Conservation (phyloP, 2,797 vertebrate genomes). For the Takifugu ocellatus region DNA sequence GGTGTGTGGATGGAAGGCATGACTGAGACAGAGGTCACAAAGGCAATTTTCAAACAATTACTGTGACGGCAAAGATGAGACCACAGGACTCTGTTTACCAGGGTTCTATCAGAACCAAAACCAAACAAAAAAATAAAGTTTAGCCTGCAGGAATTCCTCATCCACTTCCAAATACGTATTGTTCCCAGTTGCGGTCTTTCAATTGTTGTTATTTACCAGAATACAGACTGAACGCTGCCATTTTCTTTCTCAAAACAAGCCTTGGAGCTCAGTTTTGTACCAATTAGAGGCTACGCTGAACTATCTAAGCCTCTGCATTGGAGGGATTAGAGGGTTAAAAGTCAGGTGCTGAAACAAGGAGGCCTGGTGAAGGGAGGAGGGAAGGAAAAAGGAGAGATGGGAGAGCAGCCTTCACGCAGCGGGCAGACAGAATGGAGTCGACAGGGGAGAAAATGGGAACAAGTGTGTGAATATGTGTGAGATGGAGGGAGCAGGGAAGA, state of each 20-base stretch:
- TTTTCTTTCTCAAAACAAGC: constrained; percentile 15
- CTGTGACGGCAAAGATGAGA: constrained; percentile 4
- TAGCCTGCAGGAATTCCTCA: constrained; percentile 1
- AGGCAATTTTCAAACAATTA: constrained; percentile 51
- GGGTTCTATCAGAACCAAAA: constrained; percentile 24
- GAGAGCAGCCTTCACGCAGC: constrained; percentile 47
- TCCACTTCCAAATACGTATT: constrained; percentile 34
- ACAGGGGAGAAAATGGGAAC: constrained; percentile 56
- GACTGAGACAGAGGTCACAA: constrained; percentile 22
- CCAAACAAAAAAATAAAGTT: constrained; percentile 15
- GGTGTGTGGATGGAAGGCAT: constrained; percentile 31
- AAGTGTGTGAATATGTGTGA: constrained; percentile 12
- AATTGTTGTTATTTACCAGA: constrained; percentile 5
- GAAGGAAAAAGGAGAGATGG: constrained; percentile 20
- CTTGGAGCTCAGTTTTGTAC: constrained; percentile 11
- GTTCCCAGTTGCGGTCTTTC: constrained; percentile 5
- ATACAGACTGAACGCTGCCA: neutral
- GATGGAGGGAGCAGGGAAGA: neutral
- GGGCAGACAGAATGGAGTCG: constrained; percentile 35
- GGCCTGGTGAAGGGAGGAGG: constrained; percentile 39
- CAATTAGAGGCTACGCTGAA: constrained; percentile 48
- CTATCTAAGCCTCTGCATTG: constrained; percentile 31
- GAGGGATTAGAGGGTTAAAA: constrained; percentile 73
- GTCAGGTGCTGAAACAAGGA: constrained; percentile 63
- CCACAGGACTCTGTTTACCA: no score